phyloP scores from a whole-genome alignment of 2,113 vertebrate species.

The Cisticola juncidis region DNA sequence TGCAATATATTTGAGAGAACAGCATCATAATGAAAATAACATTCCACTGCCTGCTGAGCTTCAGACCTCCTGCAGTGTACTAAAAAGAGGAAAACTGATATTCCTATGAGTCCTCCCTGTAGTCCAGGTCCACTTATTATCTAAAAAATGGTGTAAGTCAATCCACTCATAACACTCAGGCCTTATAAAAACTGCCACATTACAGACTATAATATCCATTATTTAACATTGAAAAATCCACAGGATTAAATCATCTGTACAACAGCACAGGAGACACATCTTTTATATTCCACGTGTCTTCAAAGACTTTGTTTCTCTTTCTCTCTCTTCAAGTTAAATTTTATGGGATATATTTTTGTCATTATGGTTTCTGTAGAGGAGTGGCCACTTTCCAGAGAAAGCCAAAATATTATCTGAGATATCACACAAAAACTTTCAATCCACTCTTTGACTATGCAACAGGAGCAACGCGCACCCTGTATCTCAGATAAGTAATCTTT shows the following conservation, averaged over 20 bases:
- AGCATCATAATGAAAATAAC: background rate
- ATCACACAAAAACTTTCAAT: background rate
- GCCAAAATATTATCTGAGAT: background rate
- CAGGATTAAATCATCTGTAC: background rate
- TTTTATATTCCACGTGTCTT: background rate
- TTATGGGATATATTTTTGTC: background rate
- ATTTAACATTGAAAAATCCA: background rate
- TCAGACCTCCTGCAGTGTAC: background rate
- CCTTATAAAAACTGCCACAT: background rate
- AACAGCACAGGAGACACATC: background rate
- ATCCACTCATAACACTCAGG: background rate
- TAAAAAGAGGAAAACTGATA: background rate
- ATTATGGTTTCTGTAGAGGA: background rate
- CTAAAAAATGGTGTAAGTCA: background rate
- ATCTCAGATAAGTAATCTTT: background rate
- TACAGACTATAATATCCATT: background rate
- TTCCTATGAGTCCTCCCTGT: background rate
- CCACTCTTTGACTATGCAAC: background rate
- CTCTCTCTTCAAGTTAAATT: background rate
- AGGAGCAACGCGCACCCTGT: fast-evolving
- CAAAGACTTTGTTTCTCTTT: background rate
- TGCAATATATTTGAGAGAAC: background rate
- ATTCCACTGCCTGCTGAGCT: background rate
- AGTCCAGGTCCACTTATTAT: background rate
- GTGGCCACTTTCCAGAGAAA: background rate